Base-by-base conservation (phyloP, 2,888 invertebrate species). In the Leucozona laternaria region DNA sequence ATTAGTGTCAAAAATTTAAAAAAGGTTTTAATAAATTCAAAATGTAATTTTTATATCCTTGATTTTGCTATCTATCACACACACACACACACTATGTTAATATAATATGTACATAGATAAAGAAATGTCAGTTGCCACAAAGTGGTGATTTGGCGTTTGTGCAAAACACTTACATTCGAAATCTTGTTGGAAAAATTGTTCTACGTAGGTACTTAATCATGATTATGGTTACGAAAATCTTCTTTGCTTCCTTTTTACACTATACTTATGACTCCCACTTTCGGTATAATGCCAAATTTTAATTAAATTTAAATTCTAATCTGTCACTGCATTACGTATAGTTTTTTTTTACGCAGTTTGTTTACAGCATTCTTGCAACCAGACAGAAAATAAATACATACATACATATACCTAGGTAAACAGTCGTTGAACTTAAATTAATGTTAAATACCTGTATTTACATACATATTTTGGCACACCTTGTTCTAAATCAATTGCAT, bases 381-480 rank as follows among this genome's bases (percentile, higher is more conserved):
- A 58, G 34, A 58, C 58, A 45, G n/a, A 17, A 17, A 17, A 45
- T 45, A 17, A 3, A n/a, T 43, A 7, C n/a, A 43, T n/a, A 10
- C 10, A 45, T 45, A 17, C n/a, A 7, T 17, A 45, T 45, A 17
- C n/a, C n/a, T n/a, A n/a, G n/a, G n/a, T n/a, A n/a, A 17, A 45
- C 17, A 34, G 60, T 62, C 60, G 22, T 62, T 62, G 60, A 62
- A 62, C 60, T 62, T 58, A 34, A 37, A 17, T n/a, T 28, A 34
- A 40, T 58, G 58, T 58, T 37, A 58, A 48, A 48, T 48, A 48
- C 48, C 15, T 22, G 8, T 31, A 55, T 15, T 0, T n/a, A n/a
- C n/a, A n/a, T n/a, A 34, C 20, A 17, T 34, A 20, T 62, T 62
- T 62, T 40, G 60, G 60, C 60, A 62, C 22, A 62, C 22, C 34